A percentile compares a stretch with the other conserved stretches of the same genome.
phyloP scores from a whole-genome alignment of 2,888 invertebrate species.

The Scaptomyza tumidula region DNA sequence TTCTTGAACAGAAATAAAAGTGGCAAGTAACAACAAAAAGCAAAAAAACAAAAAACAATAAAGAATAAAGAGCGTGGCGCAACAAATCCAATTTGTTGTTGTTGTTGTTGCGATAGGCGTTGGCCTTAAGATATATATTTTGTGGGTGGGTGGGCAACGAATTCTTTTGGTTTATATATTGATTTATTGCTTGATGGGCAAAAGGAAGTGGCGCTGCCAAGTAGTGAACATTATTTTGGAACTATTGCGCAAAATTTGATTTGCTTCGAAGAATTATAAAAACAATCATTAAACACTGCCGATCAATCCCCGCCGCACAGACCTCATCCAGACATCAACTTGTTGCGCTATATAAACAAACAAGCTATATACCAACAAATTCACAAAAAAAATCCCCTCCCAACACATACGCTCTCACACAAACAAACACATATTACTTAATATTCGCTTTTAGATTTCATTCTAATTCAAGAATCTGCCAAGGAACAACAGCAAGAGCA shows the following conservation, averaged over 20 bases:
- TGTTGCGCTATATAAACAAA: slow-evolving; percentile 73
- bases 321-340: slow-evolving; percentile 58
- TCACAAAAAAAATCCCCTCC: slow-evolving; percentile 15
- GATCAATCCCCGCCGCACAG: slow-evolving; percentile 36
- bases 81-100: slow-evolving; percentile 73
- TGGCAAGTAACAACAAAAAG: slow-evolving; percentile 11
- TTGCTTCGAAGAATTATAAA: slow-evolving; percentile 56
- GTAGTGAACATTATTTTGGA: slow-evolving; percentile 59
- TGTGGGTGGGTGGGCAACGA: background rate
- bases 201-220: slow-evolving; percentile 51
- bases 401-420: slow-evolving; percentile 4
- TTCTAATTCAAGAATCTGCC: slow-evolving; percentile 25
- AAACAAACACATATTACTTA: slow-evolving; percentile 56
- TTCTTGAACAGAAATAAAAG: slow-evolving; percentile 51
- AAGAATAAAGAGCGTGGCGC: slow-evolving; percentile 37
- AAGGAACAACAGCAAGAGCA: background rate
- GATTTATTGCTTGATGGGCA: slow-evolving; percentile 51
- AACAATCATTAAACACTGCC: slow-evolving; percentile 61
- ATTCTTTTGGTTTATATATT: slow-evolving; percentile 38
- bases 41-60: slow-evolving; percentile 8
- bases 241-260: slow-evolving; percentile 68
- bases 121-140: slow-evolving; percentile 8
- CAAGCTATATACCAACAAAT: slow-evolving; percentile 34
- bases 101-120: slow-evolving; percentile 48
- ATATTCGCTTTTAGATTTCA: slow-evolving; percentile 45